Percentiles rank a stretch among this genome's conserved stretches.
Conservation (phyloP, 2,113 vertebrate genomes). For the Cynopterus brachyotis region DNA sequence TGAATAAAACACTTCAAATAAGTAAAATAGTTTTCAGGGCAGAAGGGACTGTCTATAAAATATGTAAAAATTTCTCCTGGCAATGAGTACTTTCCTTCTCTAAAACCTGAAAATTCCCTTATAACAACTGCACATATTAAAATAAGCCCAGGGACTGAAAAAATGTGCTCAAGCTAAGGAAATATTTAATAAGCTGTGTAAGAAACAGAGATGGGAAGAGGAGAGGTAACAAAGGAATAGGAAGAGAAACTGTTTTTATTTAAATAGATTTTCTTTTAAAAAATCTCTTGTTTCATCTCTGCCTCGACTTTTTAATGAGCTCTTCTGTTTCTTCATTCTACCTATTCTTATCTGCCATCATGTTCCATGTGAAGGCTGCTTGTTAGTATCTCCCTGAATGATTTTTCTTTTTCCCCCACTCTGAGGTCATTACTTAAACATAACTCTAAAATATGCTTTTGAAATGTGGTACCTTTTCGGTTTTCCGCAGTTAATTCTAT, state of each 20-base stretch:
- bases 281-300: not conserved
- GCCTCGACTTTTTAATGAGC: not conserved
- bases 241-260: not conserved
- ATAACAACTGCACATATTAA: slow-evolving; percentile 5
- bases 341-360: not conserved
- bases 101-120: slow-evolving; percentile 1
- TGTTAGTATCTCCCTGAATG: not conserved
- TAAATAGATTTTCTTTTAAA: not conserved
- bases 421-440: not conserved
- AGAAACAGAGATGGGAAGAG: not conserved
- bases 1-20: not conserved
- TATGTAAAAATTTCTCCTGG: not conserved
- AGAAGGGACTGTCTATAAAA: slow-evolving; percentile 12
- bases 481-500: not conserved
- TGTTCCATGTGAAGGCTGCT: not conserved
- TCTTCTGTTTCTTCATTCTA: not conserved
- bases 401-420: not conserved
- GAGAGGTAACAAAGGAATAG: no score
- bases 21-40: slow-evolving; percentile 26
- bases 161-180: not conserved
- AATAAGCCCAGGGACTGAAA: not conserved
- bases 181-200: not conserved
- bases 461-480: not conserved
- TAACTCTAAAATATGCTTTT: not conserved
- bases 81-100: not conserved